Evolutionary conservation across 2,797 vertebrate genomes (phyloP).

Genomic region (Serranus cabrilla): DNA sequence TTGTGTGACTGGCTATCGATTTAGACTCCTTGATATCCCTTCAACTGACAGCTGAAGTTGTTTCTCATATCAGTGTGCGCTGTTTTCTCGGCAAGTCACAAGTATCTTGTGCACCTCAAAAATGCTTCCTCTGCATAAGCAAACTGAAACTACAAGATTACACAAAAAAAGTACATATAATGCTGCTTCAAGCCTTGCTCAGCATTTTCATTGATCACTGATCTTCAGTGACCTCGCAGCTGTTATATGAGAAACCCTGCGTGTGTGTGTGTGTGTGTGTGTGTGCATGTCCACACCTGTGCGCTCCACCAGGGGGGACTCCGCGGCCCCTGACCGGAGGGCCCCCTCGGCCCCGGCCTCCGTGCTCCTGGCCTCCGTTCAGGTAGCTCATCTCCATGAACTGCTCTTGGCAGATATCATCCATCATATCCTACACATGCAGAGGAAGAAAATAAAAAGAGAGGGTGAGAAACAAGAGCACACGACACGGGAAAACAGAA

Average conservation of each 20-base stretch:
- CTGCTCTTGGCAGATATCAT: conserved; percentile 99
- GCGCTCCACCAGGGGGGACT: conserved; percentile 89
- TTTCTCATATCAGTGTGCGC: neutral
- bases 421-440: conserved; percentile 94
- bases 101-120: neutral
- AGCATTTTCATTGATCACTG: conserved; percentile 14
- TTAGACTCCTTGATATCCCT: neutral
- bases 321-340: conserved; percentile 92
- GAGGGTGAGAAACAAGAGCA: conserved; percentile 22
- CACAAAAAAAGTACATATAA: neutral
- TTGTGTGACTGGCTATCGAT: neutral
- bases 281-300: conserved; percentile 85
- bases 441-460: conserved; percentile 10
- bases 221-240: conserved; percentile 15
- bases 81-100: neutral
- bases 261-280: neutral
- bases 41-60: neutral
- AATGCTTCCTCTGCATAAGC: neutral
- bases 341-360: conserved; percentile 90
- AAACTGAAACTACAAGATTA: neutral
- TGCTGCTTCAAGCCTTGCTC: neutral
- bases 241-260: neutral
- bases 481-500: conserved; percentile 6
- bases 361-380: conserved; percentile 94
- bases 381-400: conserved; percentile 98